Base-by-base conservation (phyloP, 2,888 invertebrate species). In the Vandiemenella viatica region DNA sequence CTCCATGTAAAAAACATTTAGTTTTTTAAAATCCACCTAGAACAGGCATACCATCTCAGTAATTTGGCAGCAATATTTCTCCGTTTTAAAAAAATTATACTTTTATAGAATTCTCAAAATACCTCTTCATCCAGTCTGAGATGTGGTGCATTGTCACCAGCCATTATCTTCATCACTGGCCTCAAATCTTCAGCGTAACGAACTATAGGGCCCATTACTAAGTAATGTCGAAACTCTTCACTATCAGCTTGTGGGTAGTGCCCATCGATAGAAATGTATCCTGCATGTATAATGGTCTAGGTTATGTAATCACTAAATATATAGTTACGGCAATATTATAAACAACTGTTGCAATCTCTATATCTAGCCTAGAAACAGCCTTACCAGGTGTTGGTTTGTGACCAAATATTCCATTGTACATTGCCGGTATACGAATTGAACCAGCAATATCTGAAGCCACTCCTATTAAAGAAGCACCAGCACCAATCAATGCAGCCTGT, bases 391-490 rank as follows among this genome's bases (percentile, higher is more conserved):
- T 80, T 3, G 89, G 83, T 61, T 90, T 90, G 64, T 90, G 88
- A 1, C 90, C 91, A 65, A 84, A 91, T 32, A 92, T 70, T 1
- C 92, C 91, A 66, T 82, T 86, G 65, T 83, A 89, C 55, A 83
- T 75, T n/a, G 83, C 75, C 0, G 92, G 92, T 61, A 91, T 69
- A 20, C 92, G 74, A 57, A 91, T 87, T 46, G 89, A 89, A 45
- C 92, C 92, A 7, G 81, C 88, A 57, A 91, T 78, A 65, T 92
- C 92, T 0, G 89, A 88, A 4, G 86, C 83, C 55, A 91, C 67
- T 51, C 89, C 85, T 58, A 88, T 73, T 0, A 83, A 65, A 1
- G 84, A 79, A 15, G 83, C 88, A 10, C 80, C 89, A 46, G 81
- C 68, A 2, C 80, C 81, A 43, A 87, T 64, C 20, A 89, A 63